phyloP scores from a whole-genome alignment of 2,888 invertebrate species.

The Drosophila phalerata region DNA sequence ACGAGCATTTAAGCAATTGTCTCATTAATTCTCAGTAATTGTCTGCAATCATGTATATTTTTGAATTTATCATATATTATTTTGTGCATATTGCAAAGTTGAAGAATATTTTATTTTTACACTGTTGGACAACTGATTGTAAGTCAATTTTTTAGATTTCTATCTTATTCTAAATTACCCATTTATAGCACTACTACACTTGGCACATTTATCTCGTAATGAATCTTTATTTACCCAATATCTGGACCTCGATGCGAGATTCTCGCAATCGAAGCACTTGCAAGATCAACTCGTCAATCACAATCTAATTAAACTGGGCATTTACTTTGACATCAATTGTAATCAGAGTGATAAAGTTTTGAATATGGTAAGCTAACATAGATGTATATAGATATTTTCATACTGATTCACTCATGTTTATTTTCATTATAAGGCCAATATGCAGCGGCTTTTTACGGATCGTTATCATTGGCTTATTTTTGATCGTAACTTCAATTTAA shows the following conservation, averaged over 20 bases:
- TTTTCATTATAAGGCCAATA: constrained; percentile 62
- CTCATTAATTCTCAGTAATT: constrained; percentile 38
- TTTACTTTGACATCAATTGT: constrained; percentile 79
- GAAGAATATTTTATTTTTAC: constrained; percentile 50
- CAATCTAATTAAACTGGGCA: constrained; percentile 58
- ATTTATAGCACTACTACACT: constrained; percentile 56
- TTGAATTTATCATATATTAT: constrained; percentile 63
- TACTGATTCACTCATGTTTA: background rate
- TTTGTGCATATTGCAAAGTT: constrained; percentile 55
- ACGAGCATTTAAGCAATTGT: background rate
- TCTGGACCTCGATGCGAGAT: constrained; percentile 31
- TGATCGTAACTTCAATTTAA: constrained; percentile 46
- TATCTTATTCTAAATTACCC: background rate
- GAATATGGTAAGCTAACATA: constrained; percentile 41
- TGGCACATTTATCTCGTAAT: constrained; percentile 41
- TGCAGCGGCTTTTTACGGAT: constrained; percentile 53
- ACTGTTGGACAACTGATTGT: constrained; percentile 65
- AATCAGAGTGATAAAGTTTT: constrained; percentile 62
- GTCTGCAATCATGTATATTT: constrained; percentile 35
- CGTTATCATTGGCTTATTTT: constrained; percentile 81
- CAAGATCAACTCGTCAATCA: constrained; percentile 50
- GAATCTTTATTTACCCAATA: constrained; percentile 50
- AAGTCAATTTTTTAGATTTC: background rate
- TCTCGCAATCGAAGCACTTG: constrained; percentile 21
- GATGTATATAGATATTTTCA: background rate